Evolutionary conservation across 2,888 invertebrate genomes (phyloP), one percentile per base, ranked within the genome.

Genomic region (Sinohyriopsis cumingii): DNA sequence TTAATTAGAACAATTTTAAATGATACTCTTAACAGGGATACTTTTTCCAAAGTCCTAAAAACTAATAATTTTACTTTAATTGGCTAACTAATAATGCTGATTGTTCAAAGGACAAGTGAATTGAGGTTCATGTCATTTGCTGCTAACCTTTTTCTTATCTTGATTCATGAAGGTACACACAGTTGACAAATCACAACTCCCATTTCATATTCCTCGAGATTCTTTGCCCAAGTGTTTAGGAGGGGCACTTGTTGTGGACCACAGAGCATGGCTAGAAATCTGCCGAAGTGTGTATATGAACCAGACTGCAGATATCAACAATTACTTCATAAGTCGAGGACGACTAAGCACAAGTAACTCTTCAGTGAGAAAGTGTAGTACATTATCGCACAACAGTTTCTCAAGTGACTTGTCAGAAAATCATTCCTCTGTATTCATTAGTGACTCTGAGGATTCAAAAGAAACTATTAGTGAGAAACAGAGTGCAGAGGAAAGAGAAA

Each of bases 151-250:
- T 62, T 60, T 60, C 19, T 25, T 45, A 45, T 56, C 64, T 66
- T 62, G 57, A 22, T 20, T 70, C n/a, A 71, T 79, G 7, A 79
- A 91, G 91, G 90, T 98, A 76, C 97, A 95, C 91, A 98, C 97
- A 53, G 96, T 98, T 84, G 96, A 95, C 90, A 93, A 96, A 89
- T 95, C 96, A 74, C 96, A 97, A 90, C 92, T 98, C 82, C 93
- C 94, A 80, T 92, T 93, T 87, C 97, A 98, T 93, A 95, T 98
- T 90, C 96, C 97, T 70, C 93, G 94, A 86, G 94, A 95, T 89
- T 94, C 96, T 87, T 92, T 98, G 91, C 98, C 98, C 83, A 92
- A 92, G 83, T 94, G 95, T 90, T 93, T 98, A 87, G 98, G 98
- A 85, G 98, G 98, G 82, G 93, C 93, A 84, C 93, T 95, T 90